Base-by-base conservation (phyloP, 2,888 invertebrate species). In the Hypsopygia costalis region DNA sequence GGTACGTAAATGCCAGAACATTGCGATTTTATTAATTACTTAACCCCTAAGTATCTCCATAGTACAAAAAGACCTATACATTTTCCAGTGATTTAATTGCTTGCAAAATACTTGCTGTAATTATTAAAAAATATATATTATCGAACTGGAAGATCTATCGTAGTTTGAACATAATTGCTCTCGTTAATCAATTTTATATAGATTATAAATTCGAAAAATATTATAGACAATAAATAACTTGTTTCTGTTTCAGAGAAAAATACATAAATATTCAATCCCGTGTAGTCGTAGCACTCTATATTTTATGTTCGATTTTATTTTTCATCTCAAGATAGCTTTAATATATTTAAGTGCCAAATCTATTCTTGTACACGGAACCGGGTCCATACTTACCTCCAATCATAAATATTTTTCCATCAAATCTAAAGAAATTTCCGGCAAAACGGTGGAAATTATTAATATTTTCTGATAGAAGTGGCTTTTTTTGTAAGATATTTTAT, bases 261-360 rank as follows among this genome's bases (percentile, higher is more conserved):
- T n/a, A n/a, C 30, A 39, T 36, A 25, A 25, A 25, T n/a, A 25
- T 5, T 3, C 2, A 6, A 30, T 31, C 11, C 29, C n/a, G 7
- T 6, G 25, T n/a, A 6, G n/a, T 4, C 25, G 25, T 25, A 25
- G 25, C 25, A 6, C n/a, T 25, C n/a, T 12, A 31, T 31, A 31
- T 47, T 37, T 43, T 41, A 45, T 43, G 32, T 40, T 36, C 27
- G 30, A 36, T 31, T 46, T 43, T 46, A 29, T 41, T 43, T 43
- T 41, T 45, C 44, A 48, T 52, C 42, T 41, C 38, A 31, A 34
- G 34, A 36, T 43, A 44, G 43, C 42, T 46, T 48, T 52, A 49
- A 49, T 52, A 46, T 27, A 41, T 40, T 34, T 42, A 47, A 48
- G 44, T 46, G 52, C 49, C 46, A 31, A 9, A 22, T 36, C 33